Evolutionary conservation across 2,797 vertebrate species (phyloP).

Genomic region (Clamator glandarius): DNA sequence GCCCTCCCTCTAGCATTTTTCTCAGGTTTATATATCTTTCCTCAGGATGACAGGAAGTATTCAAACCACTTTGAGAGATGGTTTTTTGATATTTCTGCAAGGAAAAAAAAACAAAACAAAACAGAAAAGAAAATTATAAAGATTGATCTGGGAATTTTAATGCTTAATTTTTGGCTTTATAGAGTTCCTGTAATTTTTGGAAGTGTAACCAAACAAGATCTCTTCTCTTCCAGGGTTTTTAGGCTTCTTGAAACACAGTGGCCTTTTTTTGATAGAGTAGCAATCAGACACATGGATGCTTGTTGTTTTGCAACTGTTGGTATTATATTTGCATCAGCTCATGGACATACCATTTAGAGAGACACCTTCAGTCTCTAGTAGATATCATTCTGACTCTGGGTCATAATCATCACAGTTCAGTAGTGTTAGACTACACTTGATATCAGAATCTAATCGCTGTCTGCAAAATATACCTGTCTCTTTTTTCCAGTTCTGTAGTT

Average conservation of each 20-base stretch:
- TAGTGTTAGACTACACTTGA: neutral
- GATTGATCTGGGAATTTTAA: neutral
- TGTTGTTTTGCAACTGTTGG: neutral
- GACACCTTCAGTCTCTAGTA: neutral
- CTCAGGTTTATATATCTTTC: slow-evolving; percentile 23
- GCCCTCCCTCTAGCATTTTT: neutral
- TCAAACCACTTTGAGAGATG: slow-evolving; percentile 12
- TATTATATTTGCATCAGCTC: neutral
- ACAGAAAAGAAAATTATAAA: neutral
- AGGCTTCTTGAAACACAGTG: neutral
- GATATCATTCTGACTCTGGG: neutral
- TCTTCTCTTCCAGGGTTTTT: neutral
- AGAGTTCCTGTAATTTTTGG: neutral
- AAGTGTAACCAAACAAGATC: neutral
- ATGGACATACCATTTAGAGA: neutral
- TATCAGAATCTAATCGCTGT: neutral
- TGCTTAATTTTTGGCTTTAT: neutral
- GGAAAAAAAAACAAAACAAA: neutral
- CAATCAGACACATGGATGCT: neutral
- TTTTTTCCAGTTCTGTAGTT: neutral
- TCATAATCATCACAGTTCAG: neutral
- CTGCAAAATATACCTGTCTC: neutral
- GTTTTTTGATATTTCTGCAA: neutral
- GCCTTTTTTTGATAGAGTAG: neutral
- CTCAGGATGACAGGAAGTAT: neutral